Evolutionary conservation across 2,797 vertebrate species (phyloP), one percentile per base, ranked within the genome.

Genomic region (Protonibea diacanthus): DNA sequence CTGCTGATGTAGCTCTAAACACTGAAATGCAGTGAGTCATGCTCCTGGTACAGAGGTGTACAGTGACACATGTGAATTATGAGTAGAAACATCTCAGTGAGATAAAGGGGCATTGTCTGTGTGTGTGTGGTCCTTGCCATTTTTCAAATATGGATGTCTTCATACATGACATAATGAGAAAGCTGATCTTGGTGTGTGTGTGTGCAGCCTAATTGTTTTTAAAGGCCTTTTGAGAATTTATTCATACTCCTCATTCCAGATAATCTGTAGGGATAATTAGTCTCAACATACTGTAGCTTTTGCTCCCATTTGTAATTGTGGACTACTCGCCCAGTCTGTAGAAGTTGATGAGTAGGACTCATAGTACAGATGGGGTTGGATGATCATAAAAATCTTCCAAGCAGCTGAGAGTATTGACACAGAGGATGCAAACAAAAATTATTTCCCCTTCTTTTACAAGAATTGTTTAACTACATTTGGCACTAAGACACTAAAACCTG

Each of bases 1-100:
- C 29, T 0, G 2, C 27, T 25, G 49, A 29, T 63, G 55, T 52
- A 49, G 44, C 5, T 67, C 42, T 58, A 48, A 60, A 44, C 33
- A 38, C 38, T 62, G 13, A 82, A 74, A 74, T 15, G 7, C 20
- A 44, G 21, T 59, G 62, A 76, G 74, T 70, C 18, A 27, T 2
- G 18, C 56, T 67, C 14, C 55, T 45, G 3, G 47, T 74, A 42
- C 8, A 55, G 65, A 51, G 13, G 23, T 63, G 40, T 45, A 38
- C 3, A 2, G 21, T 45, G 63, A 69, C 63, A 51, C 2, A 0
- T 69, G 21, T 48, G 52, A 62, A 56, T 62, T 57, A 65, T 64
- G 53, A 64, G 57, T 20, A 49, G 23, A 72, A 47, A 61, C 55
- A 48, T 56, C 18, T 63, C 38, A 44, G n/a, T 21, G 21, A 47